These are phyloP conservation scores for Stigmatopora argus DNA, from an alignment of 2,113 vertebrate species.

Conservation along the genomic window DNA sequence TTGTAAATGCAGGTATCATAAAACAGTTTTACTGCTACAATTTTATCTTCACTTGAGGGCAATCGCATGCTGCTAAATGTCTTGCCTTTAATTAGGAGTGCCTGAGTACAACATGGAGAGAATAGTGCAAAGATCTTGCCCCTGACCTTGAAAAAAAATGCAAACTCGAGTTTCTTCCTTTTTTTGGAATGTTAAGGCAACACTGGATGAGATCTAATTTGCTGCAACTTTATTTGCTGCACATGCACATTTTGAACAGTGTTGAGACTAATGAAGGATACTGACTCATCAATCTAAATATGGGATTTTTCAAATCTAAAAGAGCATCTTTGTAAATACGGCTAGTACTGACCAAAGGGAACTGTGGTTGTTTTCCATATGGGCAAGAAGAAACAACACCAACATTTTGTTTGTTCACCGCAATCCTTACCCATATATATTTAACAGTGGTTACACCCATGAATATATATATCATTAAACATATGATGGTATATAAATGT, in stretches of 20 bases:
- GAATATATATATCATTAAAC: no score
- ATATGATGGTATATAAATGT: no score
- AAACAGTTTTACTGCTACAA: background rate
- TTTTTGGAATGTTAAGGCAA: constrained; percentile 16
- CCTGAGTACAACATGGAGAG: constrained; percentile 1
- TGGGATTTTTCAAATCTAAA: background rate
- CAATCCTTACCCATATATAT: no score
- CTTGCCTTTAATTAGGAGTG: constrained; percentile 4
- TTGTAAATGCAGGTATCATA: constrained; percentile 1
- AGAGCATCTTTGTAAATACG: background rate
- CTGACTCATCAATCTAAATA: constrained; percentile 24
- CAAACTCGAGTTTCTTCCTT: constrained; percentile 9
- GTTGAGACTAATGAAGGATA: constrained; percentile 16
- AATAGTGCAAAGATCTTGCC: background rate
- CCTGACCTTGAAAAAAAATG: constrained; percentile 20
- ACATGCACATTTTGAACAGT: constrained; percentile 20
- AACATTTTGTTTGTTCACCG: no score
- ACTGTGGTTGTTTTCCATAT: background rate
- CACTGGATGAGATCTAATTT: constrained; percentile 22
- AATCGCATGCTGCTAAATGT: background rate
- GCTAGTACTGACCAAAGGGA: background rate
- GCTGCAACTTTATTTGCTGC: constrained; percentile 22
- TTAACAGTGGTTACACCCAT: no score
- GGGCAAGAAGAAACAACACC: background rate
- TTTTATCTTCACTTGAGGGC: constrained; percentile 1